A percentile compares a stretch with the other conserved stretches of the same genome.
phyloP scores from a whole-genome alignment of 2,113 vertebrate genomes.

The Seriola dumerili region DNA sequence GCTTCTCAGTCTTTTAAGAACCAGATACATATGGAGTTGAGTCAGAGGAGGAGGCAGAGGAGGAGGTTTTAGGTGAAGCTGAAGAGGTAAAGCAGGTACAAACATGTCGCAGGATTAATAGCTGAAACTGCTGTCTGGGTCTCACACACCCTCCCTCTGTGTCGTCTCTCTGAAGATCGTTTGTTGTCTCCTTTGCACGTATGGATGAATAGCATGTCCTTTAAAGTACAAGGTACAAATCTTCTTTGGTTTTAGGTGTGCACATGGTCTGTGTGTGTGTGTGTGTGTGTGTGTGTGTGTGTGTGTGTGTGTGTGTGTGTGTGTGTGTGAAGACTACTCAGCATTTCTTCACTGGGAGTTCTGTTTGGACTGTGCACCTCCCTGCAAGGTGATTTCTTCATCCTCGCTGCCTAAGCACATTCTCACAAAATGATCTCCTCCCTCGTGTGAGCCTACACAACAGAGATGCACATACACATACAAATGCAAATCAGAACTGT shows the following conservation, averaged over 20 bases:
- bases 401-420: slow-evolving; percentile 47
- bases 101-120: slow-evolving; percentile 65
- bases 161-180: neutral
- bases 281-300: neutral
- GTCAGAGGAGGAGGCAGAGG: slow-evolving; percentile 13
- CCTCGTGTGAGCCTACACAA: neutral
- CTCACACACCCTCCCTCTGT: slow-evolving; percentile 32
- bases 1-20: neutral
- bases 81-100: slow-evolving; percentile 63
- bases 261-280: slow-evolving; percentile 1
- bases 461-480: neutral
- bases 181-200: neutral
- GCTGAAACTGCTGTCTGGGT: slow-evolving; percentile 31
- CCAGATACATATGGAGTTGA: neutral
- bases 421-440: slow-evolving; percentile 43
- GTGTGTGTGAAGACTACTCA: slow-evolving; percentile 37
- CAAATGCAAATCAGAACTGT: neutral
- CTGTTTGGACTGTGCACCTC: slow-evolving; percentile 43
- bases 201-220: neutral
- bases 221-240: neutral
- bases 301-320: neutral
- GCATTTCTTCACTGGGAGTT: slow-evolving; percentile 46
- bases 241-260: neutral
- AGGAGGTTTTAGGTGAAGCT: slow-evolving; percentile 11
- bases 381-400: slow-evolving; percentile 39